phyloP scores from a whole-genome alignment of 2,888 invertebrate genomes.

The Agonopterix arenella region DNA sequence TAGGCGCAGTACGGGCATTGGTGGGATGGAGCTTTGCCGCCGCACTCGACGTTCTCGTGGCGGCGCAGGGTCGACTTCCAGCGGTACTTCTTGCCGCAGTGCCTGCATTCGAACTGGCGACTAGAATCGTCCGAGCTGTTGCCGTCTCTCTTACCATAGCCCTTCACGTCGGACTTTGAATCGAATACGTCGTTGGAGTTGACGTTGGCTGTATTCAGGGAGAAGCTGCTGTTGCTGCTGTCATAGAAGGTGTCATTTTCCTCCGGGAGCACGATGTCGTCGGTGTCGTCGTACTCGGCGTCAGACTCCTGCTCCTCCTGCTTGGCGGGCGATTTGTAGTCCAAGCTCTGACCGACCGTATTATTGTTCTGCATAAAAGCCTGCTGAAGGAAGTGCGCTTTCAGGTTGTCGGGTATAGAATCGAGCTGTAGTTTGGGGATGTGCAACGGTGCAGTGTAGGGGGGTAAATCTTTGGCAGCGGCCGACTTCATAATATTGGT shows the following conservation, averaged over 20 bases:
- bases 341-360: conserved; percentile 25
- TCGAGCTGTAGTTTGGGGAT: conserved; percentile 16
- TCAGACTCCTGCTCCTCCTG: conserved; percentile 72
- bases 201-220: conserved; percentile 10
- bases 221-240: conserved; percentile 9
- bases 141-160: conserved; percentile 36
- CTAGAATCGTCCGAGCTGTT: conserved; percentile 68
- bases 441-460: conserved; percentile 17
- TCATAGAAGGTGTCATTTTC: conserved; percentile 50
- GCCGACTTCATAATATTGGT: conserved; percentile 31
- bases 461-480: conserved; percentile 19
- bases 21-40: conserved; percentile 88
- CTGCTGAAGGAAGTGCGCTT: conserved; percentile 54
- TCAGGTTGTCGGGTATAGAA: conserved; percentile 39
- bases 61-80: conserved; percentile 91
- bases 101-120: conserved; percentile 85
- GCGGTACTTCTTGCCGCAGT: conserved; percentile 90
- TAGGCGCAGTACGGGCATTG: conserved; percentile 88
- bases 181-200: conserved; percentile 20
- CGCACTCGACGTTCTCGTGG: conserved; percentile 90
- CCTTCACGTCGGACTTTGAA: conserved; percentile 54
- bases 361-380: conserved; percentile 63
- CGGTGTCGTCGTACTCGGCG: conserved; percentile 68
- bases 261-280: conserved; percentile 70
- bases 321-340: conserved; percentile 36